Conservation (phyloP, 2,888 invertebrate species). For the Monoplex corrugatus region DNA sequence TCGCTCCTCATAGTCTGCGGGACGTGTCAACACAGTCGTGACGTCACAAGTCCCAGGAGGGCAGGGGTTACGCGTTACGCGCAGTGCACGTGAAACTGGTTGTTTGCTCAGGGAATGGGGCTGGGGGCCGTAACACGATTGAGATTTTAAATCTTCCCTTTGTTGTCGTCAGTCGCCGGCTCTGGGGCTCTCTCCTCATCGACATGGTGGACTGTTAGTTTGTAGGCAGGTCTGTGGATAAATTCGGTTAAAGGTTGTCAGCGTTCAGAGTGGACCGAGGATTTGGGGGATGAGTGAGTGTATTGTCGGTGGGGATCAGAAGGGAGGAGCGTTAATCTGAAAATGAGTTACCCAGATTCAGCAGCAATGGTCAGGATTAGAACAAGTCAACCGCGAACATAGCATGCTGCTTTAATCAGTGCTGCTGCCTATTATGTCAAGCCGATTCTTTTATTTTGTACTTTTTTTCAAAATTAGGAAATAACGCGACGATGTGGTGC, state of each 20-base stretch:
- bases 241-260: conserved; percentile 11
- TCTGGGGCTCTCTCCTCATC: not conserved
- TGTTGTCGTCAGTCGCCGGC: not conserved
- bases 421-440: no score
- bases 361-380: no score
- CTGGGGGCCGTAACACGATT: conserved; percentile 43
- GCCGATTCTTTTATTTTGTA: no score
- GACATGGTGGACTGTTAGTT: not conserved
- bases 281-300: not conserved
- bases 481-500: no score
- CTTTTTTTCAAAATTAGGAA: no score
- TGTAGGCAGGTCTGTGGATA: not conserved
- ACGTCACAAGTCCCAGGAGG: conserved; percentile 46
- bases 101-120: conserved; percentile 43
- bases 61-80: not conserved
- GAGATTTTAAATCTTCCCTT: conserved; percentile 41
- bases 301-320: not conserved
- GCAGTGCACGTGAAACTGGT: conserved; percentile 34
- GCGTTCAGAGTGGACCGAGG: no score
- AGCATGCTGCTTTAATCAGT: no score
- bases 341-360: not conserved
- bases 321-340: not conserved
- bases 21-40: conserved; percentile 35
- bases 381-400: no score
- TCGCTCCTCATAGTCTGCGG: not conserved